phyloP scores from a whole-genome alignment of 1,140 invertebrate species.

The Camponotus pennsylvanicus region DNA sequence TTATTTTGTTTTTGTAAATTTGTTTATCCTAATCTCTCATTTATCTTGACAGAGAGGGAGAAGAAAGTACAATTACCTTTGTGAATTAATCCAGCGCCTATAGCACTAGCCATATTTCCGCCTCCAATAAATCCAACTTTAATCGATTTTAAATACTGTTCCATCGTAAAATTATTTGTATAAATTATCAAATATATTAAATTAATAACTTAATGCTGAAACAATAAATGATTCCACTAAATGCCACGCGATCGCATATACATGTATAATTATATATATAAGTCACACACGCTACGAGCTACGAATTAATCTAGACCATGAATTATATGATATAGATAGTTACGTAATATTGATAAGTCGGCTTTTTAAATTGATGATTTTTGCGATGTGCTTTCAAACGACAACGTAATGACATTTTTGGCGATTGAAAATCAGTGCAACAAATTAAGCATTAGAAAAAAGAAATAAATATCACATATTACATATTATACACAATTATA shows the following conservation, averaged over 20 bases:
- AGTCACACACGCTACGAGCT: no score
- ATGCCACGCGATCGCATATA: not conserved
- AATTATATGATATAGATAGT: no score
- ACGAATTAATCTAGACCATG: no score
- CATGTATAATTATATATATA: no score
- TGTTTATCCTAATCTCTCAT: not conserved
- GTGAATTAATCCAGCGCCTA: conserved; percentile 92
- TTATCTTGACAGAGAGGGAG: not conserved
- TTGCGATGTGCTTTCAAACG: no score
- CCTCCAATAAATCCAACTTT: conserved; percentile 96
- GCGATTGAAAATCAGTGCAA: no score
- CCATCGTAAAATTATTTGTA: conserved; percentile 15
- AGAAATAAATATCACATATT: no score
- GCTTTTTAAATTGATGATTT: no score
- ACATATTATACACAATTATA: not conserved
- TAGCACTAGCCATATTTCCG: conserved; percentile 97
- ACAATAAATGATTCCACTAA: not conserved
- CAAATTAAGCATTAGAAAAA: no score
- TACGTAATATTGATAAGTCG: no score
- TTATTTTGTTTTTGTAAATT: conserved; percentile 56
- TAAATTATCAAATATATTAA: not conserved
- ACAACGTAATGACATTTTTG: no score
- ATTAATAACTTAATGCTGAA: not conserved
- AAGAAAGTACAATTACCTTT: conserved; percentile 85
- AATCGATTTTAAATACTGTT: conserved; percentile 42